A percentile compares a stretch with the other conserved stretches of the same genome.
phyloP scores from a whole-genome alignment of 2,797 vertebrate genomes.

The Phalanger gymnotis region DNA sequence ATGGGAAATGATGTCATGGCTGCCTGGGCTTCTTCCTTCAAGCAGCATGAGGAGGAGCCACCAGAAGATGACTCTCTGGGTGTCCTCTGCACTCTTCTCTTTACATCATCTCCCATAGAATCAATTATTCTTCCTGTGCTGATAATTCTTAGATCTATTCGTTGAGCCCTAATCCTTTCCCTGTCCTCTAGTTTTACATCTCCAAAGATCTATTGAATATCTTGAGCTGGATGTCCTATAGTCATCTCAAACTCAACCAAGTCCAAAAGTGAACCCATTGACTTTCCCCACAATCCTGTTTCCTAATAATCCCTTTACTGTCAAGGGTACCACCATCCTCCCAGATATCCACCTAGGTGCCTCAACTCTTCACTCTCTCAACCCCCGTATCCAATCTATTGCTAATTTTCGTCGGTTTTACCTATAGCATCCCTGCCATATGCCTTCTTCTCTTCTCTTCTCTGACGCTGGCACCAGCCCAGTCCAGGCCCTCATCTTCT shows the following conservation, averaged over 20 bases:
- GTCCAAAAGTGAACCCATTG: too few relatives aligned
- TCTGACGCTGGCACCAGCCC: too few relatives aligned
- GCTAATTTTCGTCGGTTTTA: not conserved
- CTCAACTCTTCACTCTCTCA: not conserved
- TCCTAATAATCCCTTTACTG: not conserved
- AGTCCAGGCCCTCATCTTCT: too few relatives aligned
- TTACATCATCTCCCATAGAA: not conserved
- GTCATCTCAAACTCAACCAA: not conserved
- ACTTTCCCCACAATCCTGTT: too few relatives aligned
- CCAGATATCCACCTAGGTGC: not conserved
- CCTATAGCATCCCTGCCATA: too few relatives aligned
- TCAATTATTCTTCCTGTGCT: not conserved
- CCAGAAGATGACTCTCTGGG: not conserved
- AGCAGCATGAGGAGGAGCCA: not conserved
- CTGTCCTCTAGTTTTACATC: too few relatives aligned
- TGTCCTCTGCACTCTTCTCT: not conserved
- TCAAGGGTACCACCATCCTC: not conserved
- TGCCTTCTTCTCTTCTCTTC: too few relatives aligned
- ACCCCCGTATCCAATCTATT: not conserved
- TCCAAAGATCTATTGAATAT: too few relatives aligned
- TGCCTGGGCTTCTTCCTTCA: not conserved
- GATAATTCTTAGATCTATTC: not conserved
- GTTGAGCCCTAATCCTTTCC: too few relatives aligned
- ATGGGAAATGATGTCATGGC: not conserved
- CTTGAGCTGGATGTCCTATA: not conserved